Percentiles rank a stretch among this genome's conserved stretches.
phyloP scores from a whole-genome alignment of 2,113 vertebrate genomes.

The Caracal caracal region DNA sequence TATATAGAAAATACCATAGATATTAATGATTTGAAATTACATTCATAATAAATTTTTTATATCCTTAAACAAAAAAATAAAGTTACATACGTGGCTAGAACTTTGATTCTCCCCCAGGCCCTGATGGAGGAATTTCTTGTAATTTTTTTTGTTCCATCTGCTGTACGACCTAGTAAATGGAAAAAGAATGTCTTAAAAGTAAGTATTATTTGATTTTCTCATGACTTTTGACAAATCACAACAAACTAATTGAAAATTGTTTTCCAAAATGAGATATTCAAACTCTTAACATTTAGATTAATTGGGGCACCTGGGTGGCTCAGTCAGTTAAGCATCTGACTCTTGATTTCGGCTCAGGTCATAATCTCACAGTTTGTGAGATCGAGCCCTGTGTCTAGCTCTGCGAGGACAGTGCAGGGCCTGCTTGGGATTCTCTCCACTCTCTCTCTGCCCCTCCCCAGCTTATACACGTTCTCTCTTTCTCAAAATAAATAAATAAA shows the following conservation, averaged over 20 bases:
- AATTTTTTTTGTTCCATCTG: slow-evolving; percentile 95
- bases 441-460: no score
- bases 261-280: slow-evolving; percentile 29
- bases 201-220: background rate
- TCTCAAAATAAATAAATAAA: no score
- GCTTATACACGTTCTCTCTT: no score
- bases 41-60: slow-evolving; percentile 34
- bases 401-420: no score
- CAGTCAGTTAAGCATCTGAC: no score
- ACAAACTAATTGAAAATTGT: background rate
- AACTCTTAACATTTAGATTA: slow-evolving; percentile 30
- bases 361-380: no score
- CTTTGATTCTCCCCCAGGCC: slow-evolving; percentile 87
- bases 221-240: background rate
- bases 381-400: no score
- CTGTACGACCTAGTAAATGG: slow-evolving; percentile 89
- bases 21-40: slow-evolving; percentile 43
- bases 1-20: slow-evolving; percentile 22
- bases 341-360: no score
- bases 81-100: slow-evolving; percentile 86
- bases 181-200: slow-evolving; percentile 49
- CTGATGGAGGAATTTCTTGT: slow-evolving; percentile 87
- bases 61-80: slow-evolving; percentile 40
- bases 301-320: no score
- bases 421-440: no score